A percentile compares a stretch with the other conserved stretches of the same genome.
Evolutionary conservation across 2,888 invertebrate genomes (phyloP).

Genomic region (Helicoverpa assulta): DNA sequence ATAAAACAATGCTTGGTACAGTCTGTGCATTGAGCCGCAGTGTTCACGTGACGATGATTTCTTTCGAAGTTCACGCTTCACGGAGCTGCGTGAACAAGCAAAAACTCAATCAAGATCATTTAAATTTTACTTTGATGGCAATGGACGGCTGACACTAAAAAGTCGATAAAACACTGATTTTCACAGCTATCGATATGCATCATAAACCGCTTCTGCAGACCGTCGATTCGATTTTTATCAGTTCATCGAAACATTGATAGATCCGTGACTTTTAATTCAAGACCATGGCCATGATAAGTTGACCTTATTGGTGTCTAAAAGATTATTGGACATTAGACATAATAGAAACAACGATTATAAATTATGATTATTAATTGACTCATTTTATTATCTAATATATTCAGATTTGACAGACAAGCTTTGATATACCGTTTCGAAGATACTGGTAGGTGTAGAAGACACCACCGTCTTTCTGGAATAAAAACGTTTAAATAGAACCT

Average conservation of each 20-base stretch:
- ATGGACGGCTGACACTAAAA: slow-evolving; percentile 20
- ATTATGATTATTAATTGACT: slow-evolving; percentile 21
- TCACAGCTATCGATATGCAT: background rate
- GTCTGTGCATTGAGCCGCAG: slow-evolving; percentile 63
- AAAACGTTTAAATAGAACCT: background rate
- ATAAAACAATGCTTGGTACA: slow-evolving; percentile 50
- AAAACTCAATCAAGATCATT: slow-evolving; percentile 61
- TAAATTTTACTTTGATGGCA: slow-evolving; percentile 47
- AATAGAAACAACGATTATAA: background rate
- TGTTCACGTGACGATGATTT: slow-evolving; percentile 61
- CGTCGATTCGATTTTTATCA: background rate
- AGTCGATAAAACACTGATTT: background rate
- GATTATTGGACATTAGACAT: slow-evolving; percentile 1
- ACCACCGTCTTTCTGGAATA: no score
- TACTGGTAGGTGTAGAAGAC: background rate
- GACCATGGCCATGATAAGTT: slow-evolving; percentile 25
- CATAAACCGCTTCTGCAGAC: background rate
- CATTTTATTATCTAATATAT: slow-evolving; percentile 5
- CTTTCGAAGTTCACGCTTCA: slow-evolving; percentile 56
- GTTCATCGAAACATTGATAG: background rate
- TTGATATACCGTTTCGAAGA: background rate
- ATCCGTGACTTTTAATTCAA: slow-evolving; percentile 44
- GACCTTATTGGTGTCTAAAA: slow-evolving; percentile 17
- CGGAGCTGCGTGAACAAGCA: slow-evolving; percentile 32
- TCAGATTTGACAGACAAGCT: background rate